phyloP scores from a whole-genome alignment of 1,140 invertebrate species.

The Ladona fulva region DNA sequence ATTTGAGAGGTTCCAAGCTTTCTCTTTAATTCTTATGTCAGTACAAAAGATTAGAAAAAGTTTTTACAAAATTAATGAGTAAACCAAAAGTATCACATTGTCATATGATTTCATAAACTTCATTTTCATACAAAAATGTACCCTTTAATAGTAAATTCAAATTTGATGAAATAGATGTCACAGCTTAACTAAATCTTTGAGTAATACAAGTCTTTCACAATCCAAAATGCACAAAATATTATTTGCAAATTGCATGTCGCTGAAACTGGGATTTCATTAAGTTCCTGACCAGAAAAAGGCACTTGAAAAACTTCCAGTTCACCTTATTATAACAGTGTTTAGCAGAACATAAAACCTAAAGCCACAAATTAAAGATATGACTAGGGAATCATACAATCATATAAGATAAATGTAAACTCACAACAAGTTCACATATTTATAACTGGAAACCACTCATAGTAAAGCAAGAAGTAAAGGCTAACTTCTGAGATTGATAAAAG shows the following conservation, averaged over 20 bases:
- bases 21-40: background rate
- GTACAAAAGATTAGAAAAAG: background rate
- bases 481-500: background rate
- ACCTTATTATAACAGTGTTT: background rate
- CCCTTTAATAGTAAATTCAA: background rate
- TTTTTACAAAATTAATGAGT: background rate
- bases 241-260: background rate
- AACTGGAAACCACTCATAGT: background rate
- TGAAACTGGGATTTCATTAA: background rate
- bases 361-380: background rate
- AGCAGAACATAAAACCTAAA: background rate
- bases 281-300: background rate
- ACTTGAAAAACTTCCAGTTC: background rate
- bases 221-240: background rate
- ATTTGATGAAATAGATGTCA: background rate
- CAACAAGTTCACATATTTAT: background rate
- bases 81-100: background rate
- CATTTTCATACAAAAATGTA: background rate
- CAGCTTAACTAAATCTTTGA: background rate
- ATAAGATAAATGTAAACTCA: background rate
- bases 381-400: background rate
- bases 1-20: background rate
- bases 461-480: background rate
- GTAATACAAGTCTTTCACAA: background rate
- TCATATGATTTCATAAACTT: background rate